Evolutionary conservation across 2,113 vertebrate genomes (phyloP), one percentile per base, ranked within the genome.

Genomic region (Anarrhichthys ocellatus): DNA sequence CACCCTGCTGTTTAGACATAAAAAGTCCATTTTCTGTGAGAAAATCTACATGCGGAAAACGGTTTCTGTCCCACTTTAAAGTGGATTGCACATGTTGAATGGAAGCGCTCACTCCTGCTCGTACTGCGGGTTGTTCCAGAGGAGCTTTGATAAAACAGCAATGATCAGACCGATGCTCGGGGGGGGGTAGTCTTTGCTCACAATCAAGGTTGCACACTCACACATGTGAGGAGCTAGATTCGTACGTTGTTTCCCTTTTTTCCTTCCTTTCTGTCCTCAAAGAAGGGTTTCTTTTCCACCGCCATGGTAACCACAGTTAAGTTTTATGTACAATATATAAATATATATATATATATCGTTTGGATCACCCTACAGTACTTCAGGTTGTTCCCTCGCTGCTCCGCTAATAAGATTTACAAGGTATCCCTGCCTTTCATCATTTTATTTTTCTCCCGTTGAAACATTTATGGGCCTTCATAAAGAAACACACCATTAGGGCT

Each of bases 381-480:
- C 4, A 3, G 67, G 64, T 80, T 24, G 9, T 59, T 80, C 74
- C 77, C 78, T 81, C 83, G 70, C 56, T 36, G 75, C 76, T 36
- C 48, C 70, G 14, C 90, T 90, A 90, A 89, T 84, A 92, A 82
- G 90, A 94, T 95, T 93, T 94, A 94, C 87, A 88, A 86, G 86
- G 73, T 91, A 87, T 90, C 82, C 75, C 87, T 62, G 81, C 77
- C 84, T 89, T 94, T 90, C 85, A 94, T 92, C 87, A 86, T 87
- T 93, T 94, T 90, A 90, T 89, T 92, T 93, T 93, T 80, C 84
- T 89, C 78, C 66, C 6, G 86, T 85, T 91, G 88, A 94, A 94
- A 94, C 91, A 92, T 94, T 94, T 93, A 94, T 92, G 88, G 92
- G 74, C 83, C 66, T 93, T 90, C 92, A 91, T 94, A 92, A 93